Evolutionary conservation across 2,797 vertebrate species (phyloP).

Genomic region (Anolis apletophallus): DNA sequence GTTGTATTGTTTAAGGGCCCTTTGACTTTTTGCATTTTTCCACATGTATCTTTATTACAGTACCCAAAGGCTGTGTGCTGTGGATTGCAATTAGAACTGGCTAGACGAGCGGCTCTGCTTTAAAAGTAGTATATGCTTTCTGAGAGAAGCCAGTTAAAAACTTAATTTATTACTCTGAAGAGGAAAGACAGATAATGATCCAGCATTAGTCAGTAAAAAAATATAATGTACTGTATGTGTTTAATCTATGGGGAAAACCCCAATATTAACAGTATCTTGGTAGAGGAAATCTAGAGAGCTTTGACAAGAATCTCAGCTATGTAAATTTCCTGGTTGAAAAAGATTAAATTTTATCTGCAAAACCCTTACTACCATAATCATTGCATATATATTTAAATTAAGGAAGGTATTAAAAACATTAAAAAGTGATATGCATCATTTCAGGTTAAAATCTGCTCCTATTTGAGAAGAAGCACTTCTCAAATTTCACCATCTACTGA

Average conservation of each 20-base stretch:
- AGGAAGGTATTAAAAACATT: too few relatives aligned
- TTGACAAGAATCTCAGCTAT: background rate
- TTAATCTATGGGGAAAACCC: background rate
- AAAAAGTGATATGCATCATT: background rate
- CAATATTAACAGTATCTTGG: background rate
- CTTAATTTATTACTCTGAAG: slow-evolving; percentile 19
- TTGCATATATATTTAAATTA: background rate
- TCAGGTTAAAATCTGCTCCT: too few relatives aligned
- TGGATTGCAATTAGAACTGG: slow-evolving; percentile 44
- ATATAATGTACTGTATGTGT: background rate
- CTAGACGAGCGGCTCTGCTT: slow-evolving; percentile 23
- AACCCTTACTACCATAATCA: background rate
- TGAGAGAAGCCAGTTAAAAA: slow-evolving; percentile 25
- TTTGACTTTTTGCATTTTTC: background rate
- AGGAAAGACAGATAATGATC: slow-evolving; percentile 1
- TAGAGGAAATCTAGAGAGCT: background rate
- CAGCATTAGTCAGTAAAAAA: slow-evolving; percentile 31
- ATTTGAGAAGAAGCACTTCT: background rate
- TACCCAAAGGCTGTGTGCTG: slow-evolving; percentile 50
- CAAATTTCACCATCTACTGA: background rate
- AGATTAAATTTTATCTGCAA: background rate
- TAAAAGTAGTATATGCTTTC: slow-evolving; percentile 20
- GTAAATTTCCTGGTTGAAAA: background rate
- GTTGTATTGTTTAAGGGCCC: background rate
- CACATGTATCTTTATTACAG: slow-evolving; percentile 49